These are phyloP conservation scores for Xiphorhynchus erythropygius DNA, from an alignment of 2,797 vertebrate species.

Conservation along the genomic window DNA sequence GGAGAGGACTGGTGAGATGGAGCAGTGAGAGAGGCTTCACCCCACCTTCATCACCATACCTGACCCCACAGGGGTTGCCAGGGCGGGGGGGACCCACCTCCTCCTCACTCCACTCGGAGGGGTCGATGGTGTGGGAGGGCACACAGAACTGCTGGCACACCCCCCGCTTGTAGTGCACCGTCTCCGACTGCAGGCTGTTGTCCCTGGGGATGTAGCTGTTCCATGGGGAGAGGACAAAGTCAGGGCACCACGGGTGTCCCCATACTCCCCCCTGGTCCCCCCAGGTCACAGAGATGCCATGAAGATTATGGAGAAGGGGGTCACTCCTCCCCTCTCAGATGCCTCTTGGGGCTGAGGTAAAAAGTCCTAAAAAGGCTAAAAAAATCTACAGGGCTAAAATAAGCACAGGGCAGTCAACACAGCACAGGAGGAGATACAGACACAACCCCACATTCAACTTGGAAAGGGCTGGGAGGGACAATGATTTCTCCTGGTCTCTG, in stretches of 20 bases:
- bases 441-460: neutral
- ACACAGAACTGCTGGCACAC: conserved; percentile 97
- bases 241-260: neutral
- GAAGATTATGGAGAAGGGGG: neutral
- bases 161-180: conserved; percentile 92
- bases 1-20: neutral
- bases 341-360: neutral
- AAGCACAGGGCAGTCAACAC: neutral
- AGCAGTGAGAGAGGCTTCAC: neutral
- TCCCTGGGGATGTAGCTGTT: conserved; percentile 92
- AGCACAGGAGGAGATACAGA: neutral
- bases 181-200: conserved; percentile 93
- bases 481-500: neutral
- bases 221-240: neutral
- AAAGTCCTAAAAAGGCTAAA: neutral
- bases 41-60: rapidly evolving
- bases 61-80: rapidly evolving
- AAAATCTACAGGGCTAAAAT: neutral
- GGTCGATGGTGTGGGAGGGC: conserved; percentile 94
- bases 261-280: neutral
- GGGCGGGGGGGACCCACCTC: conserved; percentile 77
- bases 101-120: conserved; percentile 94
- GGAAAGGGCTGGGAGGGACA: neutral
- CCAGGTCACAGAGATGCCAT: rapidly evolving
- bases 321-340: neutral